Base-by-base conservation (phyloP, 2,888 invertebrate genomes). In the Dolomedes plantarius region DNA sequence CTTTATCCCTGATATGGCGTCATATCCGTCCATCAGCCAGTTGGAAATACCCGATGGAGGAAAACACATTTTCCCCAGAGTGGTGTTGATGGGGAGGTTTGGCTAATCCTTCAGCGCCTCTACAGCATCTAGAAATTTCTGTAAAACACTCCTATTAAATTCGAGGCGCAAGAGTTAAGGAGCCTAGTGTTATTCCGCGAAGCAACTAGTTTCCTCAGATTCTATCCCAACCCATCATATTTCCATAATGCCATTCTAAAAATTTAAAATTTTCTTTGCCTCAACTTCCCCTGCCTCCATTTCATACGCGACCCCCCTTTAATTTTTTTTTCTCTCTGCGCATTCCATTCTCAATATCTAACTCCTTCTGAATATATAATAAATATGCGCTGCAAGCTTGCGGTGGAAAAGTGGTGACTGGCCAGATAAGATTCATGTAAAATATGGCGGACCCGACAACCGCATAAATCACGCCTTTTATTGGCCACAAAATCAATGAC, bases 401-500 rank as follows among this genome's bases (percentile, higher is more conserved):
- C 64, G 62, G 78, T 65, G 50, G 72, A 56, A 74, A 65, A 79
- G 79, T 74, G 74, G 79, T 67, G 79, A 86, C 41, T 78, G 85
- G 85, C 69, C 85, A 68, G 85, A 86, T 86, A 86, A 86, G 85
- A 86, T 86, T 86, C 85, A 86, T 86, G 85, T 86, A 86, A 86
- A 86, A 86, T 86, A 86, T 86, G 85, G 85, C 85, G 64, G 85
- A 50, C 74, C 74, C 85, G 85, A 86, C 85, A 86, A 86, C 79
- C 29, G 85, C 85, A 86, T 86, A 78, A 78, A 86, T 86, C 85
- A 86, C 74, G 79, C 36, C 85, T 86, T 86, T 86, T 86, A 86
- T 86, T 86, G 85, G 85, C 85, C 85, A 78, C 85, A 86, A 86
- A 86, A 86, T 86, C 85, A 86, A 86, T 86, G 85, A 79, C 85